Evolutionary conservation across 2,113 vertebrate genomes (phyloP).

Genomic region (Astatoreochromis straeleni): DNA sequence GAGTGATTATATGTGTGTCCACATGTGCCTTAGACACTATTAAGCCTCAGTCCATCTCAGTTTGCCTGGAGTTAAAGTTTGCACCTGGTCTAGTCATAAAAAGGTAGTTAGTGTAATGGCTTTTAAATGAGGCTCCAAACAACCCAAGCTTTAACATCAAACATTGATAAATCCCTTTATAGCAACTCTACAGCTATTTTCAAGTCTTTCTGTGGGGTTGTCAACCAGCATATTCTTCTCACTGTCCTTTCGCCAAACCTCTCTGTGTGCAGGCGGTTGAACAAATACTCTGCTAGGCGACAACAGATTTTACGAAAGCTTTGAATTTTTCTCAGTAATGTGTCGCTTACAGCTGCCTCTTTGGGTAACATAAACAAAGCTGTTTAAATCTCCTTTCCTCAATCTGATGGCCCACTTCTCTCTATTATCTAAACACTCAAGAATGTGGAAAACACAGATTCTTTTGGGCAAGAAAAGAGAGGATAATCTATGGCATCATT

Average conservation of each 20-base stretch:
- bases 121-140: conserved; percentile 44
- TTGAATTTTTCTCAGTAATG: neutral
- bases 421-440: conserved; percentile 4
- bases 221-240: neutral
- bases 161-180: conserved; percentile 13
- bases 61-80: conserved; percentile 11
- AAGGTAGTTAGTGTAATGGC: conserved; percentile 26
- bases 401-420: neutral
- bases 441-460: neutral
- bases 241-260: neutral
- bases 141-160: conserved; percentile 1
- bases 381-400: neutral
- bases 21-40: neutral
- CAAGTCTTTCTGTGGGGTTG: neutral
- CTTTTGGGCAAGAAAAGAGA: neutral
- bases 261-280: neutral
- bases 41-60: neutral
- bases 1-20: neutral
- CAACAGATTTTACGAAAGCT: neutral
- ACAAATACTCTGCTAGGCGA: neutral
- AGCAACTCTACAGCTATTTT: neutral
- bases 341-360: neutral
- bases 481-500: neutral
- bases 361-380: neutral
- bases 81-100: conserved; percentile 54